These are phyloP conservation scores for Nezara viridula DNA, from an alignment of 2,888 invertebrate species.

Conservation along the genomic window DNA sequence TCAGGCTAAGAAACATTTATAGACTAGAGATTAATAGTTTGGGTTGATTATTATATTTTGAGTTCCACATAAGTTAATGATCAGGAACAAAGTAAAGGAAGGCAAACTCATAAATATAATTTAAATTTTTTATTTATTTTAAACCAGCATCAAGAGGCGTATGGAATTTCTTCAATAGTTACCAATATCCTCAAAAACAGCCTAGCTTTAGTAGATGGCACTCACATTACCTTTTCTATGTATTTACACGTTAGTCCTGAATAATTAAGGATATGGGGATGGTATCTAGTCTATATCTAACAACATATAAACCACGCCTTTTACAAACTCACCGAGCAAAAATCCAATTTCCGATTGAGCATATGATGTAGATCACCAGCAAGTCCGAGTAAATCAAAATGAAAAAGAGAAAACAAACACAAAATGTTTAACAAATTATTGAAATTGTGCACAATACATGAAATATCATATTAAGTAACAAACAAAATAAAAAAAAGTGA, in stretches of 20 bases:
- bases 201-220: not conserved
- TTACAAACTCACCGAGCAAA: slow-evolving; percentile 64
- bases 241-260: not conserved
- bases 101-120: too few relatives aligned
- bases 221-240: not conserved
- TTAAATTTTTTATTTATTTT: not conserved
- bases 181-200: not conserved
- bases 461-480: slow-evolving; percentile 1
- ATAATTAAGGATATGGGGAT: not conserved
- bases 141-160: not conserved
- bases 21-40: not conserved
- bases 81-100: too few relatives aligned
- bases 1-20: not conserved
- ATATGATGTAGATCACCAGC: slow-evolving; percentile 64
- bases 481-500: slow-evolving; percentile 58
- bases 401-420: slow-evolving; percentile 65
- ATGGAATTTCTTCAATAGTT: not conserved
- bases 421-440: slow-evolving; percentile 62
- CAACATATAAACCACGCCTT: slow-evolving; percentile 52
- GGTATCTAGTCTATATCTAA: slow-evolving; percentile 48
- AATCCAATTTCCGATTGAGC: slow-evolving; percentile 63
- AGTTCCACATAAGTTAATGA: not conserved
- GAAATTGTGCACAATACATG: slow-evolving; percentile 36
- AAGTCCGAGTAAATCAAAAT: slow-evolving; percentile 66
- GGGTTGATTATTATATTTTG: not conserved